Percentiles rank a stretch among this genome's conserved stretches.
phyloP scores from a whole-genome alignment of 2,888 invertebrate species.

The Kuschelorhynchus macadamiae region DNA sequence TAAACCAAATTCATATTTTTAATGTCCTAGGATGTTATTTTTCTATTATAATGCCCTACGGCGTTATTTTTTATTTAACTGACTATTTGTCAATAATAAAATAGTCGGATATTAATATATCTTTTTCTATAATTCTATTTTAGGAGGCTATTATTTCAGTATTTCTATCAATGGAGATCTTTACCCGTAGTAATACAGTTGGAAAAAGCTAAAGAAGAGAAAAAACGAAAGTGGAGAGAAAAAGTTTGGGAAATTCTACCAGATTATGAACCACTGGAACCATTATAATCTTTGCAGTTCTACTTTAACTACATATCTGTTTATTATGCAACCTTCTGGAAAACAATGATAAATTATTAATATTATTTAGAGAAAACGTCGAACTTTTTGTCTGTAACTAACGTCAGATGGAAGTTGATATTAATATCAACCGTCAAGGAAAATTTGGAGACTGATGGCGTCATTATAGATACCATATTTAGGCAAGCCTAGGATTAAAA shows the following conservation, averaged over 20 bases:
- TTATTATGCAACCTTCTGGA: neutral
- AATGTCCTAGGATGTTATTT: no score
- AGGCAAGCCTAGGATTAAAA: no score
- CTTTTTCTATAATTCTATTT: no score
- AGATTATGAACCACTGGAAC: conserved; percentile 74
- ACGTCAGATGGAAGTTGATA: no score
- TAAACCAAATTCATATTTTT: no score
- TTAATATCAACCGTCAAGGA: no score
- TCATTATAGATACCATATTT: neutral
- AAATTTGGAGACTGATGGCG: neutral
- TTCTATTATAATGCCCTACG: no score
- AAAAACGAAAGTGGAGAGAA: conserved; percentile 79
- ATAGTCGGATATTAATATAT: no score
- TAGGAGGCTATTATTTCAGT: conserved; percentile 65
- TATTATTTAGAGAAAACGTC: neutral
- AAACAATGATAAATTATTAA: neutral
- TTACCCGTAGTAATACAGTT: conserved; percentile 76
- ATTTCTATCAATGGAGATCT: conserved; percentile 75
- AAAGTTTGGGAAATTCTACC: conserved; percentile 81
- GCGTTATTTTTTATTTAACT: no score
- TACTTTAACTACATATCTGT: no score
- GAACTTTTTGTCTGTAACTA: neutral
- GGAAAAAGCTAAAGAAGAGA: conserved; percentile 77
- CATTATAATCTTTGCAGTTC: conserved; percentile 12
- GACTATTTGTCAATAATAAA: no score